Evolutionary conservation across 2,888 invertebrate species (phyloP).

Genomic region (Cenopis cana): DNA sequence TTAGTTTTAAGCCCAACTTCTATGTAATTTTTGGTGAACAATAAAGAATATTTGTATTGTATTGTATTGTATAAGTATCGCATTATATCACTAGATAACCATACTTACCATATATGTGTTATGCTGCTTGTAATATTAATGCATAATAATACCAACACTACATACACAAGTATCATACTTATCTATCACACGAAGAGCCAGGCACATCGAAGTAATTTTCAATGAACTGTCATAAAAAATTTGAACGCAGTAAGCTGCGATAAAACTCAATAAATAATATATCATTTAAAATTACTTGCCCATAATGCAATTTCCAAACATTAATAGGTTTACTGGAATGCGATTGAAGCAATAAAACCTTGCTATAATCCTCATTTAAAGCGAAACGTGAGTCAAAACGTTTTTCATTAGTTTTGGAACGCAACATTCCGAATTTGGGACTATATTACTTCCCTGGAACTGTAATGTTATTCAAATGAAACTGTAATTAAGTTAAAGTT

Average conservation of each 20-base stretch:
- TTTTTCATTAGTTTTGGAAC: slow-evolving; percentile 14
- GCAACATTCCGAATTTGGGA: slow-evolving; percentile 16
- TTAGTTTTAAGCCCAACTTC: no score
- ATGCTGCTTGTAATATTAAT: no score
- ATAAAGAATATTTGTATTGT: no score
- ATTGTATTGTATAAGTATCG: no score
- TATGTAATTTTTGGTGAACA: no score
- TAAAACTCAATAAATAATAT: slow-evolving; percentile 1
- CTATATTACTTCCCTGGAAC: background rate
- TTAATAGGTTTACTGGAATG: slow-evolving; percentile 1
- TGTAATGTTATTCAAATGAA: slow-evolving; percentile 1
- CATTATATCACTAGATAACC: no score
- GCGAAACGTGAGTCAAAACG: background rate
- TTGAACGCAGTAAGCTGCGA: no score
- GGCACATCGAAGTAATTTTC: background rate
- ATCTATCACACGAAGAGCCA: background rate
- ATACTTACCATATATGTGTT: no score
- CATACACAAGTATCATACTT: no score
- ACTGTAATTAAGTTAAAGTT: slow-evolving; percentile 16
- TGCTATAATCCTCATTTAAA: slow-evolving; percentile 9
- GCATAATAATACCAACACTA: no score
- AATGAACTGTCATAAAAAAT: background rate
- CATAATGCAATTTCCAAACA: background rate
- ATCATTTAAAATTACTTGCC: slow-evolving; percentile 7
- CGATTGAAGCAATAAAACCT: slow-evolving; percentile 2